phyloP scores from a whole-genome alignment of 37 sponge, comb jelly and placozoan genomes.

The Aplysina aerophoba region DNA sequence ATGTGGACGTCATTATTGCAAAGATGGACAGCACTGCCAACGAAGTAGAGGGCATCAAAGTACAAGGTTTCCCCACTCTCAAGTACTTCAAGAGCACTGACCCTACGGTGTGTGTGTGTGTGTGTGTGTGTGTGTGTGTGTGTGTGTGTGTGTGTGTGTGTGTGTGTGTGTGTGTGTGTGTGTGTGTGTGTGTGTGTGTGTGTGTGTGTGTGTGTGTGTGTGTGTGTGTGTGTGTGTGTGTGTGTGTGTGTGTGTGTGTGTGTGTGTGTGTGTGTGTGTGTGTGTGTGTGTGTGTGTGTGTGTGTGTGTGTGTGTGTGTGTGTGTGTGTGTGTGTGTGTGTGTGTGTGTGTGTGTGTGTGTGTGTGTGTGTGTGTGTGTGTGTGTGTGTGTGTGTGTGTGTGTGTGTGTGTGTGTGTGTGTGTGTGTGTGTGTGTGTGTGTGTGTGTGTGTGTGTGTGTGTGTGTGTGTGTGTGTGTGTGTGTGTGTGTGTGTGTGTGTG shows the following conservation, averaged over 20 bases:
- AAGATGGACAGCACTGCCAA: constrained; percentile 98
- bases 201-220: constrained; percentile 31
- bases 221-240: not conserved
- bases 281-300: constrained; percentile 36
- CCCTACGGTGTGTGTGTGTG: constrained; percentile 59
- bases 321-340: not conserved
- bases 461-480: constrained; percentile 36
- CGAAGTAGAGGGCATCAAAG: constrained; percentile 75
- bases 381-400: constrained; percentile 31
- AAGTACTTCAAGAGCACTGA: constrained; percentile 86
- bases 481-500: constrained; percentile 25
- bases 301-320: constrained; percentile 25
- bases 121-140: not conserved
- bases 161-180: constrained; percentile 33
- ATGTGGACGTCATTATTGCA: constrained; percentile 89
- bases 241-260: constrained; percentile 31
- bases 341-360: constrained; percentile 33
- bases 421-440: constrained; percentile 31
- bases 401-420: not conserved
- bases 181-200: not conserved
- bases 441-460: not conserved
- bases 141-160: not conserved
- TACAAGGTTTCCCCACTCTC: constrained; percentile 93
- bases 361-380: not conserved
- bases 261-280: not conserved